Evolutionary conservation across 1,140 invertebrate species (phyloP).

Genomic region (Drosophila quadrilineata): DNA sequence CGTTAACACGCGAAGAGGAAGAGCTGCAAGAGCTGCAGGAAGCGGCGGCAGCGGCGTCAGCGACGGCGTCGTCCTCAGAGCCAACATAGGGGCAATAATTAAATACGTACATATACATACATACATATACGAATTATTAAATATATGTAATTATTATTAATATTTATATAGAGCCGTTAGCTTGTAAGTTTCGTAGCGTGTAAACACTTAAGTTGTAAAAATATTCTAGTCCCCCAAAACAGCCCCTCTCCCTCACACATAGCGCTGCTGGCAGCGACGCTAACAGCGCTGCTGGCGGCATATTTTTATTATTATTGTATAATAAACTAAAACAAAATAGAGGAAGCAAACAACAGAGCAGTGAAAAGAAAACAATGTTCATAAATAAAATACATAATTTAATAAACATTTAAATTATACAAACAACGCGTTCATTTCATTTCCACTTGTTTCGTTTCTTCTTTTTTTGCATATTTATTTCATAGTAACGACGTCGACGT

Average conservation of each 20-base stretch:
- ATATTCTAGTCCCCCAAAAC: conserved; percentile 71
- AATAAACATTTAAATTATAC: conserved; percentile 78
- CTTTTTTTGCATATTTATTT: too few relatives aligned
- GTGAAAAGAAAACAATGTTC: conserved; percentile 18
- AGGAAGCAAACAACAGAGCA: background rate
- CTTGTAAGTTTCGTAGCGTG: conserved; percentile 59
- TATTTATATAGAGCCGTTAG: conserved; percentile 67
- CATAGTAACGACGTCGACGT: too few relatives aligned
- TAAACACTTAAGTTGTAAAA: conserved; percentile 71
- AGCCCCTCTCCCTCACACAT: too few relatives aligned
- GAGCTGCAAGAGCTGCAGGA: conserved; percentile 83
- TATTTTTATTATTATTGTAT: conserved; percentile 69
- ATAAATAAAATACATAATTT: conserved; percentile 73
- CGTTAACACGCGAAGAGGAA: conserved; percentile 88
- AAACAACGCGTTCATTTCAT: conserved; percentile 22
- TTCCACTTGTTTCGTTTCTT: conserved; percentile 27
- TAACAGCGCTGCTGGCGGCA: too few relatives aligned
- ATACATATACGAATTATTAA: background rate
- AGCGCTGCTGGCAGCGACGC: too few relatives aligned
- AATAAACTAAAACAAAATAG: conserved; percentile 39
- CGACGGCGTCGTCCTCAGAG: conserved; percentile 3
- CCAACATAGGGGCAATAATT: conserved; percentile 24
- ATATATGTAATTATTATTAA: conserved; percentile 38
- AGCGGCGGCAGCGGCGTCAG: conserved; percentile 35
- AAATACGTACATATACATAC: too few relatives aligned